Percentiles rank a stretch among this genome's conserved stretches.
These are phyloP conservation scores for Condylostylus longicornis DNA, from an alignment of 1,140 invertebrate genomes.

Conservation along the genomic window DNA sequence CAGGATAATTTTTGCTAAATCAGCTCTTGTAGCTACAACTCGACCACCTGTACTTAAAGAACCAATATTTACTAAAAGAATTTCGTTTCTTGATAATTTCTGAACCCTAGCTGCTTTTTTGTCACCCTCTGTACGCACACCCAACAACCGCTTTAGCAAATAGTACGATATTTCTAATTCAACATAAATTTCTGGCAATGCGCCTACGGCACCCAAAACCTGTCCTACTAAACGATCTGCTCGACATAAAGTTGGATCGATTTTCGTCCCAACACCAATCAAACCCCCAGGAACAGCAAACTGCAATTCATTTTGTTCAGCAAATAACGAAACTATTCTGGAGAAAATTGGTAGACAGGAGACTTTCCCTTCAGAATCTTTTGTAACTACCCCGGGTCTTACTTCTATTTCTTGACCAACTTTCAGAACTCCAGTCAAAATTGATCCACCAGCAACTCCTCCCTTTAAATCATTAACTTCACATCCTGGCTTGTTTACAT, in stretches of 20 bases:
- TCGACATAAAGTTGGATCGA: conserved; percentile 94
- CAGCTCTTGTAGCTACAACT: conserved; percentile 89
- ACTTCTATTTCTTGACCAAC: conserved; percentile 62
- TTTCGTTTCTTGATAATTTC: conserved; percentile 75
- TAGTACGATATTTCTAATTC: conserved; percentile 98
- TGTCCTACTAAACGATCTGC: conserved; percentile 97
- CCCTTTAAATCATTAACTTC: conserved; percentile 97
- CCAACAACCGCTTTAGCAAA: conserved; percentile 83
- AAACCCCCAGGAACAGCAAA: conserved; percentile 97
- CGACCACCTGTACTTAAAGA: conserved; percentile 94
- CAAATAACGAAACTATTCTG: conserved; percentile 92
- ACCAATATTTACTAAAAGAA: conserved; percentile 96
- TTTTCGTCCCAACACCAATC: conserved; percentile 97
- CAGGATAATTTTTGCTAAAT: conserved; percentile 94
- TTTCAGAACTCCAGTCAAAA: conserved; percentile 86
- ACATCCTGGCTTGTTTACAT: conserved; percentile 98
- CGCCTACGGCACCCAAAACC: conserved; percentile 92
- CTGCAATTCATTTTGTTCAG: conserved; percentile 97
- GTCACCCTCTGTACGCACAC: conserved; percentile 95
- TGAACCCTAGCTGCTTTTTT: conserved; percentile 96
- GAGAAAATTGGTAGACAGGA: conserved; percentile 95
- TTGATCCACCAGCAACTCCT: conserved; percentile 96
- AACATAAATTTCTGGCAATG: conserved; percentile 92
- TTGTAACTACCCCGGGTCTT: conserved; percentile 88
- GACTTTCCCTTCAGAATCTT: conserved; percentile 88